Base-by-base conservation (phyloP, 2,113 vertebrate species). In the Castor canadensis region DNA sequence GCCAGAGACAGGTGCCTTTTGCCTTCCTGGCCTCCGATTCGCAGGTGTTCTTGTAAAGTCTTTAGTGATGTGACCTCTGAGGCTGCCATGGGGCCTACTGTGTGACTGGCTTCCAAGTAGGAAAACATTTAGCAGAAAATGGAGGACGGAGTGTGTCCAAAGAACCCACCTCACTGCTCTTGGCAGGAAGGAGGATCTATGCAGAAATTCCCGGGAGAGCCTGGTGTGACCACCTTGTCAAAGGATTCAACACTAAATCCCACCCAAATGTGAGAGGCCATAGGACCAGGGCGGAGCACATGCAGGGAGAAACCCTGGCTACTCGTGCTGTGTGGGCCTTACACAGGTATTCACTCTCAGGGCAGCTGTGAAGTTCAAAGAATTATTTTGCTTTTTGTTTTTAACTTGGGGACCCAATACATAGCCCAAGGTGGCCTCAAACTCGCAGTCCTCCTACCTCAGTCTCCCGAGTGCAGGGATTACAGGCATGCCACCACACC, bases 331-430 rank as follows among this genome's bases (percentile, higher is more conserved):
- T 16, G 9, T 9, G 12, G 5, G 62, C 43, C 8, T 12, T 12
- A 32, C n/a, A 3, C 0, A 20, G 20, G 5, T 20, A 64, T 17
- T 4, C 9, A 4, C 1, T 0, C 52, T 28, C 19, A 17, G 35
- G 1, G 30, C n/a, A 12, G 3, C 3, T 24, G n/a, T 9, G 6
- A n/a, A 24, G 24, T 28, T 38, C 76, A n/a, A n/a, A n/a, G n/a
- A n/a, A n/a, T n/a, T n/a, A n/a, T n/a, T n/a, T 52, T 52, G 52
- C 15, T 15, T 52, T 52, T 52, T 9, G 9, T 52, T 52, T 10
- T 52, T 52, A 9, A 9, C 15, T 52, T 52, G 9, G 52, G 15
- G 52, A 52, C 52, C n/a, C n/a, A n/a, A 13, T 38, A 11, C 1
- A 9, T 20, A 16, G 16, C 83, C 30, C 84, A 71, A 16, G 17